These are phyloP conservation scores for Drosophila mettleri DNA, from an alignment of 2,888 invertebrate species.

Conservation along the genomic window DNA sequence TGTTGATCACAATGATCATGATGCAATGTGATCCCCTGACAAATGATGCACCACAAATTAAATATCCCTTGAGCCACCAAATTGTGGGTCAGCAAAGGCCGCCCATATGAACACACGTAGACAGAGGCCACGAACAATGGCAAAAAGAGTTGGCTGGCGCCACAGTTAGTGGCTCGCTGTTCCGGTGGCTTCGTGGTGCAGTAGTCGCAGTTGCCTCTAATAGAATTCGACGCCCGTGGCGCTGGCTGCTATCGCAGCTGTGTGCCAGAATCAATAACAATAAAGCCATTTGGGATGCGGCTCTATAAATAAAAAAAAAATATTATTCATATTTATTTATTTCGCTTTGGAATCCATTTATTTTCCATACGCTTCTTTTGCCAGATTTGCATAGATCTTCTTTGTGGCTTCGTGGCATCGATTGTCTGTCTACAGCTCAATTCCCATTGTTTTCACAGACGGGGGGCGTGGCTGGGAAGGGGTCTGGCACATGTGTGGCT, in stretches of 20 bases:
- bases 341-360: slow-evolving; percentile 4
- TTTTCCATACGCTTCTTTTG: slow-evolving; percentile 41
- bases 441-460: slow-evolving; percentile 30
- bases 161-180: slow-evolving; percentile 18
- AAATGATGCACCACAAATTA: slow-evolving; percentile 38
- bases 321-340: slow-evolving; percentile 58
- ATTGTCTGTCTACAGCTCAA: slow-evolving; percentile 41
- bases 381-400: slow-evolving; percentile 56
- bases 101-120: slow-evolving; percentile 15
- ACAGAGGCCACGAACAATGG: slow-evolving; percentile 49
- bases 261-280: slow-evolving; percentile 65
- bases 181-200: slow-evolving; percentile 26
- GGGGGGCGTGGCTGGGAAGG: slow-evolving; percentile 5
- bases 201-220: slow-evolving; percentile 37
- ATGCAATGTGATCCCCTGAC: slow-evolving; percentile 45
- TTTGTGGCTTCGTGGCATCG: slow-evolving; percentile 58
- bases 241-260: slow-evolving; percentile 58
- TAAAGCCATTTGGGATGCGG: slow-evolving; percentile 63
- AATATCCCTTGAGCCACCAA: slow-evolving; percentile 42
- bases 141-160: slow-evolving; percentile 39
- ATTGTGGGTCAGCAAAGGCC: slow-evolving; percentile 63
- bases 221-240: slow-evolving; percentile 65
- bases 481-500: slow-evolving; percentile 54
- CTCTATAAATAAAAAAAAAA: slow-evolving; percentile 67
- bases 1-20: slow-evolving; percentile 2